Evolutionary conservation across 2,113 vertebrate genomes (phyloP).

Genomic region (Sturnira hondurensis): DNA sequence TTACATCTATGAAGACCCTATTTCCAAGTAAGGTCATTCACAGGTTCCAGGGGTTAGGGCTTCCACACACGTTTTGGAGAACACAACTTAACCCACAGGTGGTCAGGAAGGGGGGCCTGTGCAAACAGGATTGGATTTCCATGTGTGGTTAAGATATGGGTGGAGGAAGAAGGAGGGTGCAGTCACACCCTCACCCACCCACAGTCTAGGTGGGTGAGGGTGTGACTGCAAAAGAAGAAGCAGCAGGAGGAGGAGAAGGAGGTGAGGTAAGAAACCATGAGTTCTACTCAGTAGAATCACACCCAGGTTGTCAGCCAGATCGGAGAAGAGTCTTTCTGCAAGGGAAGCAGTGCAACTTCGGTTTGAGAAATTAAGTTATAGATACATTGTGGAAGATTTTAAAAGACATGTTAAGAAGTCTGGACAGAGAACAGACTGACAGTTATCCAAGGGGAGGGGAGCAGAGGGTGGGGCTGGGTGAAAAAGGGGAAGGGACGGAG

Average conservation of each 20-base stretch:
- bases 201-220: not conserved
- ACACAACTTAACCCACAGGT: not conserved
- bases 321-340: not conserved
- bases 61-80: not conserved
- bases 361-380: not conserved
- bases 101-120: not conserved
- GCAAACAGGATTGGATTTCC: not conserved
- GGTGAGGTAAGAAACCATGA: not conserved
- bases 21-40: not conserved
- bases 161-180: constrained; percentile 7
- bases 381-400: not conserved
- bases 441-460: not conserved
- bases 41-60: not conserved
- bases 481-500: not conserved
- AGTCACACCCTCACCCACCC: too few species aligned
- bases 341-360: not conserved
- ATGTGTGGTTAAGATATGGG: not conserved
- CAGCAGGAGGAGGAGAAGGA: not conserved
- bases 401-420: not conserved
- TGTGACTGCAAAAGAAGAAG: not conserved
- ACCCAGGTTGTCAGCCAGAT: not conserved
- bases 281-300: not conserved
- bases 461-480: not conserved
- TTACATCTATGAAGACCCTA: not conserved
- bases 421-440: not conserved